phyloP scores from a whole-genome alignment of 2,888 invertebrate genomes.

The Portevinia maculata region DNA sequence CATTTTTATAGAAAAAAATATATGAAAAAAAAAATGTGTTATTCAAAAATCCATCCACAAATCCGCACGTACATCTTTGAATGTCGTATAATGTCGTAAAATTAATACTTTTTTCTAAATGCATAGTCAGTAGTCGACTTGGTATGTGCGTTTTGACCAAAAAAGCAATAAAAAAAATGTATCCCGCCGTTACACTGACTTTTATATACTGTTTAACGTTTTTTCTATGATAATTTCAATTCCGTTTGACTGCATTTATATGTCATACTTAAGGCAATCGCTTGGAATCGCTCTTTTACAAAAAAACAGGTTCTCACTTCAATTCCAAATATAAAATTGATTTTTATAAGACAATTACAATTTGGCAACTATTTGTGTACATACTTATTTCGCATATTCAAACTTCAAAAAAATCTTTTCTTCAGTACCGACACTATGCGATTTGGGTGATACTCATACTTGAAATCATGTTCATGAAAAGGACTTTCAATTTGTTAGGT shows the following conservation, averaged over 20 bases:
- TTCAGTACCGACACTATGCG: too few relatives aligned
- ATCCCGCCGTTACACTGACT: slow-evolving; percentile 11
- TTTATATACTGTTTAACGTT: slow-evolving; percentile 70
- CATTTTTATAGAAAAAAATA: slow-evolving; percentile 10
- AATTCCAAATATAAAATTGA: slow-evolving; percentile 37
- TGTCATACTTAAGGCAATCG: slow-evolving; percentile 68
- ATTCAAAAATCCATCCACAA: not conserved
- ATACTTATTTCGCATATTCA: too few relatives aligned
- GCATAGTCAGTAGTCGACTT: slow-evolving; percentile 7
- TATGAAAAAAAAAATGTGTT: not conserved
- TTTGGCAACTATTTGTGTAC: slow-evolving; percentile 4
- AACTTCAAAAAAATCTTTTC: too few relatives aligned
- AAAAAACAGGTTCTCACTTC: not conserved
- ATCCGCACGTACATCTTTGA: not conserved
- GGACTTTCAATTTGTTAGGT: slow-evolving; percentile 71
- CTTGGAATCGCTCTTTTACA: slow-evolving; percentile 46
- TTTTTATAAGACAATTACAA: slow-evolving; percentile 35
- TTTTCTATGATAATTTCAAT: slow-evolving; percentile 68
- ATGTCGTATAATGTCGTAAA: slow-evolving; percentile 12
- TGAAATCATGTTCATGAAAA: slow-evolving; percentile 38
- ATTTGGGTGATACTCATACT: slow-evolving; percentile 18
- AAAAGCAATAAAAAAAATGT: slow-evolving; percentile 47
- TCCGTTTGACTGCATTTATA: slow-evolving; percentile 70
- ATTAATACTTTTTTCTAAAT: slow-evolving; percentile 28
- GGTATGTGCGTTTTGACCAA: slow-evolving; percentile 19